phyloP scores from a whole-genome alignment of 2,888 invertebrate species.

The Macropis europaea region DNA sequence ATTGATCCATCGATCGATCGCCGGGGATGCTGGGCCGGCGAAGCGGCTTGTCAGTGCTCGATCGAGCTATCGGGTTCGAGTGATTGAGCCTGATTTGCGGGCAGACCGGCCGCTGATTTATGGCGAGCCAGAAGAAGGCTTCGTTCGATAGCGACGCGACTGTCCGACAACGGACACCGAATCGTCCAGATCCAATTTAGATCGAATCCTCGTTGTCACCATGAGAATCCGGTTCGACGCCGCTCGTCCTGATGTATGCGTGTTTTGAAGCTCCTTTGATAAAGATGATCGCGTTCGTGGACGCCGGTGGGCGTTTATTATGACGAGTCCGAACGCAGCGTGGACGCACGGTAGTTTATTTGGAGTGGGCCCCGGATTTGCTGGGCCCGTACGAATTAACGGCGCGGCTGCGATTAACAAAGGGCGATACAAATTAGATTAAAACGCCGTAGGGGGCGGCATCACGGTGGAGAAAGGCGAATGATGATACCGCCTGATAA shows the following conservation, averaged over 20 bases:
- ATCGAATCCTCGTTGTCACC: too few species aligned
- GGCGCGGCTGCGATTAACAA: constrained; percentile 76
- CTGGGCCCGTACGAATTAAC: constrained; percentile 74
- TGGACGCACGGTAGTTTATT: constrained; percentile 75
- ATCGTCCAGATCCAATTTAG: too few species aligned
- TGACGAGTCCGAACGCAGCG: constrained; percentile 57
- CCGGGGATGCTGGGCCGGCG: constrained; percentile 30
- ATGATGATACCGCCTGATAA: constrained; percentile 79
- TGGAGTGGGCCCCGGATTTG: constrained; percentile 64
- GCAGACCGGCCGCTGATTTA: constrained; percentile 38
- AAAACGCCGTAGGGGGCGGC: constrained; percentile 79
- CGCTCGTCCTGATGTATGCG: too few species aligned
- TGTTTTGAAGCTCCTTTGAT: not conserved
- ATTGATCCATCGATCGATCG: constrained; percentile 72
- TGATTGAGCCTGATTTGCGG: constrained; percentile 48
- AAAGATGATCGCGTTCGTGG: not conserved
- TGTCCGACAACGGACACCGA: too few species aligned
- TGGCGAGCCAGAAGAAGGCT: constrained; percentile 19
- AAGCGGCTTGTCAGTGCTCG: constrained; percentile 44
- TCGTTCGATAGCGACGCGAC: constrained; percentile 2
- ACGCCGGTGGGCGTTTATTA: constrained; percentile 57
- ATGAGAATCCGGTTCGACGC: too few species aligned
- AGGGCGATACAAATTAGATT: constrained; percentile 80
- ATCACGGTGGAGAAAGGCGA: constrained; percentile 73
- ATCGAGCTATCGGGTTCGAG: constrained; percentile 40